Conservation (phyloP, 2,113 vertebrate species). For the Heloderma charlesbogerti region DNA sequence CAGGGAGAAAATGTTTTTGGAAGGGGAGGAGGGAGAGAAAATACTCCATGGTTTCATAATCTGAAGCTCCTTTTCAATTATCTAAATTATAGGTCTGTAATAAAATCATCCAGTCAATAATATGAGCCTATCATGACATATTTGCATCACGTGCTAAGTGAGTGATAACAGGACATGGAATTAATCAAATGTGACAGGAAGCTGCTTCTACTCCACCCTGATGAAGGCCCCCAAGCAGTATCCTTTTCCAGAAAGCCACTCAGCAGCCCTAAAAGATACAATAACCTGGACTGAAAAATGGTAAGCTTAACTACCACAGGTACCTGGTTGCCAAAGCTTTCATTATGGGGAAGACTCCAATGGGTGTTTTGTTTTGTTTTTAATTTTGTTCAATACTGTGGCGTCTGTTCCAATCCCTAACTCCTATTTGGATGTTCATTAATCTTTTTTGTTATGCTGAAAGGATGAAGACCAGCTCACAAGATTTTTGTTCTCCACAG, state of each 20-base stretch:
- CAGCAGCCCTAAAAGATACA: slow-evolving; percentile 52
- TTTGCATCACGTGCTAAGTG: slow-evolving; percentile 56
- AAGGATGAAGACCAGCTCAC: not conserved
- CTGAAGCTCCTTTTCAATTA: slow-evolving; percentile 56
- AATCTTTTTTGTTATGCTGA: not conserved
- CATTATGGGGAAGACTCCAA: not conserved
- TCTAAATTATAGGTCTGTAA: slow-evolving; percentile 45
- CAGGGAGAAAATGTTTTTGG: slow-evolving; percentile 15
- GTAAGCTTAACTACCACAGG: not conserved
- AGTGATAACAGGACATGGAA: slow-evolving; percentile 54
- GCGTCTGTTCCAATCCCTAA: not conserved
- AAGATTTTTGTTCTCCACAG: not conserved
- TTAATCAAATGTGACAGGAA: slow-evolving; percentile 64
- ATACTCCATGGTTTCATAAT: slow-evolving; percentile 43
- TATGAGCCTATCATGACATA: slow-evolving; percentile 51
- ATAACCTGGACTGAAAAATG: slow-evolving; percentile 3
- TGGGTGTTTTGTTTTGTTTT: too few species aligned
- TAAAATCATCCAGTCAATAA: slow-evolving; percentile 63
- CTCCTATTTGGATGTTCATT: not conserved
- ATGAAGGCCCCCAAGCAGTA: slow-evolving; percentile 35
- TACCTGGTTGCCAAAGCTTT: not conserved
- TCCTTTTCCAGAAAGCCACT: slow-evolving; percentile 26
- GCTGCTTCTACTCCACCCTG: slow-evolving; percentile 48
- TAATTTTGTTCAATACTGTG: not conserved
- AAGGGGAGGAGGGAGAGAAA: not conserved